Conservation (phyloP, 1,140 invertebrate genomes). For the Belonocnema kinseyi region DNA sequence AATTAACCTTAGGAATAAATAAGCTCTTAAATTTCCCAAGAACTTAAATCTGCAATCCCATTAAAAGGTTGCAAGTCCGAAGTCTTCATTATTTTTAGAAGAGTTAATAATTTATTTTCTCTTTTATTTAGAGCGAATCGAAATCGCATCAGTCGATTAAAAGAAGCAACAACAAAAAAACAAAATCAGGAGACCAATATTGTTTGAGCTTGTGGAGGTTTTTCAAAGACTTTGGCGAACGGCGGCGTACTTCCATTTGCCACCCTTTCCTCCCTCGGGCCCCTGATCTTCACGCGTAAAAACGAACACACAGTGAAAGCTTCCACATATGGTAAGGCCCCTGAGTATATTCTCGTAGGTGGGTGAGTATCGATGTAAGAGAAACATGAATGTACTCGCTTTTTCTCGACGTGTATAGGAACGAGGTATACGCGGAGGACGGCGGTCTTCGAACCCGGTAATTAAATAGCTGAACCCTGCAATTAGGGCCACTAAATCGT, state of each 20-base stretch:
- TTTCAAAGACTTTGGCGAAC: neutral
- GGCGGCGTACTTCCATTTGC: neutral
- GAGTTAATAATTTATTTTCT: too few species aligned
- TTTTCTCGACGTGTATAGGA: slow-evolving; percentile 56
- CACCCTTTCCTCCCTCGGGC: neutral
- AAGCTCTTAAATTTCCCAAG: too few species aligned
- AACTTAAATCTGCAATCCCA: too few species aligned
- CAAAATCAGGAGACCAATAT: too few species aligned
- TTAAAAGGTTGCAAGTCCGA: too few species aligned
- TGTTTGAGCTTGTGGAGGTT: too few species aligned
- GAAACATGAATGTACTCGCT: slow-evolving; percentile 65
- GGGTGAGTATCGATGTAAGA: slow-evolving; percentile 34
- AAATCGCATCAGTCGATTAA: too few species aligned
- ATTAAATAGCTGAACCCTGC: slow-evolving; percentile 77
- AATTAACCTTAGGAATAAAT: too few species aligned
- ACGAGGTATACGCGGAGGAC: slow-evolving; percentile 55
- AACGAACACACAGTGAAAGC: neutral
- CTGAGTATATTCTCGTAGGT: slow-evolving; percentile 43
- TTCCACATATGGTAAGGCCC: slow-evolving; percentile 18
- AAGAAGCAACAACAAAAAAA: too few species aligned
- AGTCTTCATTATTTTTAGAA: too few species aligned
- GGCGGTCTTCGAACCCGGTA: slow-evolving; percentile 73
- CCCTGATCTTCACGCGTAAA: slow-evolving; percentile 21
- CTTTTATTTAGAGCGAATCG: too few species aligned
- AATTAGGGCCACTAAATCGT: slow-evolving; percentile 77